Percentiles rank a stretch among this genome's conserved stretches.
Evolutionary conservation across 2,888 invertebrate species (phyloP).

Genomic region (Nephrotoma guestfalica): DNA sequence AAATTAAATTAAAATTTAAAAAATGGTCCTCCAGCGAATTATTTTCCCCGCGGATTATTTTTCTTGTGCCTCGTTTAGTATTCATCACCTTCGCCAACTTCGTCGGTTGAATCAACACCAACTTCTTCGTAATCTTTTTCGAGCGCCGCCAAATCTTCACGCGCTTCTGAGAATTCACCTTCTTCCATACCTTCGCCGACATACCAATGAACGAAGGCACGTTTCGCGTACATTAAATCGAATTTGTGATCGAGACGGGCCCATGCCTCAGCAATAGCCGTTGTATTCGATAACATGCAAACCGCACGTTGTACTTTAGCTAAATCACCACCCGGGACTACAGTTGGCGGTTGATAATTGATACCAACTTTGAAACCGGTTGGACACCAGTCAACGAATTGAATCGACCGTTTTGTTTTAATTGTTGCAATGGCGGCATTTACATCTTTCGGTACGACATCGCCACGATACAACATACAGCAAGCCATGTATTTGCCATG

Average conservation of each 20-base stretch:
- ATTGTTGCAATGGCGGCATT: conserved; percentile 87
- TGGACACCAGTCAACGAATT: conserved; percentile 80
- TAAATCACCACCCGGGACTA: conserved; percentile 81
- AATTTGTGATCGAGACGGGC: conserved; percentile 88
- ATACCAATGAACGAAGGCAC: conserved; percentile 94
- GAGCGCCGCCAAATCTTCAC: conserved; percentile 69
- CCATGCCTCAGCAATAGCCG: conserved; percentile 94
- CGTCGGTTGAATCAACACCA: conserved; percentile 58
- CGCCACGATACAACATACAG: conserved; percentile 84
- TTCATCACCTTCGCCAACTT: conserved; percentile 55
- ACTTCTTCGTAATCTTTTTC: conserved; percentile 72
- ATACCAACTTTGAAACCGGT: conserved; percentile 70
- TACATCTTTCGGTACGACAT: conserved; percentile 87
- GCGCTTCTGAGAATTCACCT: conserved; percentile 74
- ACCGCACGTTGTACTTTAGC: conserved; percentile 90
- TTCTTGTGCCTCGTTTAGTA: conserved; percentile 32
- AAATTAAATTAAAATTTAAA: neutral
- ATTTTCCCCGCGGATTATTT: neutral
- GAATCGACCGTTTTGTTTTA: conserved; percentile 82
- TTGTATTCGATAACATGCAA: conserved; percentile 94
- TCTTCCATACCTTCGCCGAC: conserved; percentile 81
- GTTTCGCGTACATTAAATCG: conserved; percentile 91
- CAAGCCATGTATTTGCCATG: conserved; percentile 93
- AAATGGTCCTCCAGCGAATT: neutral
- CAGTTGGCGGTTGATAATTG: conserved; percentile 82